Conservation (phyloP, 2,113 vertebrate genomes). For the Beaufortia kweichowensis region DNA sequence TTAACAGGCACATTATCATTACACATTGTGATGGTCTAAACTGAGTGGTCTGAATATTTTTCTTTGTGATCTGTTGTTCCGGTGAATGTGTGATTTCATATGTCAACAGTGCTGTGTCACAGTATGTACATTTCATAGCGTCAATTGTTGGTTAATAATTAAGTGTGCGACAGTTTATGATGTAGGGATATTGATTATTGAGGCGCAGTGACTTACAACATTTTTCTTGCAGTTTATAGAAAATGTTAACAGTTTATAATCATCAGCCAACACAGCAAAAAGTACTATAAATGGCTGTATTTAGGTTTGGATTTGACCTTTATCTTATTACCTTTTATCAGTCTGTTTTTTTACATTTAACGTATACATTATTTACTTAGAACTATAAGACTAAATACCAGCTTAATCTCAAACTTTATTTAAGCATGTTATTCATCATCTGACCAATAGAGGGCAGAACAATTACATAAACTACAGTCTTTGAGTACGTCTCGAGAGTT, state of each 20-base stretch:
- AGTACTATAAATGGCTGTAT: too few species aligned
- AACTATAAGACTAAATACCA: too few species aligned
- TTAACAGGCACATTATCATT: background rate
- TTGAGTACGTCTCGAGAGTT: too few species aligned
- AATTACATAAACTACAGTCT: background rate
- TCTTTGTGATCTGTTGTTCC: background rate
- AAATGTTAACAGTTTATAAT: too few species aligned
- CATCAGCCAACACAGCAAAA: too few species aligned
- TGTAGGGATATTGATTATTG: background rate
- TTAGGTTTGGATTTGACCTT: too few species aligned
- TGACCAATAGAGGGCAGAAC: conserved; percentile 30
- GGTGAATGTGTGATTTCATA: background rate
- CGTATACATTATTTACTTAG: too few species aligned
- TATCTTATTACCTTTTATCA: too few species aligned
- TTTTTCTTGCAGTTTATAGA: too few species aligned
- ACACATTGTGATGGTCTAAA: background rate
- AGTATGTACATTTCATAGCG: background rate
- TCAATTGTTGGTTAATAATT: background rate
- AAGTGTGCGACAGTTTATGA: background rate
- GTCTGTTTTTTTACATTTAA: too few species aligned
- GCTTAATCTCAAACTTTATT: too few species aligned
- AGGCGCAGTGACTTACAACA: background rate
- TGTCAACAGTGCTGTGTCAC: background rate
- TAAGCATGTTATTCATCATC: too few species aligned
- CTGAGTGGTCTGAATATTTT: background rate